Evolutionary conservation across 2,113 vertebrate genomes (phyloP), one percentile per base, ranked within the genome.

Genomic region (Micromys minutus): DNA sequence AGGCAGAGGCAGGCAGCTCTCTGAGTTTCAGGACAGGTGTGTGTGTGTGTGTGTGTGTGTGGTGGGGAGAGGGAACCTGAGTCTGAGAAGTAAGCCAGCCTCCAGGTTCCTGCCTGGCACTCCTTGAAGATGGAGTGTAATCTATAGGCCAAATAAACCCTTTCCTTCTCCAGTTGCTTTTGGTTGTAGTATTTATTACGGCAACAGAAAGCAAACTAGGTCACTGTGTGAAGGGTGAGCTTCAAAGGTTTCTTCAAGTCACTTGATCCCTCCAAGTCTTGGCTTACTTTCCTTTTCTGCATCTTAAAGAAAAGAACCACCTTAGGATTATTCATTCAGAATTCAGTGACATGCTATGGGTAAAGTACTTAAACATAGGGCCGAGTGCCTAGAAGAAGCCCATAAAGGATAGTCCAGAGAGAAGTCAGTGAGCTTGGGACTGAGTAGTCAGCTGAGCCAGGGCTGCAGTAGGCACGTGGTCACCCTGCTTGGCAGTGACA

Each of bases 401-500:
- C 21, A 0, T 55, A 47, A 80, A 80, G 63, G 6, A 74, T 65
- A 26, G 34, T 47, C 45, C 67, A 22, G 71, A 75, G 86, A n/a
- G 42, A n/a, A 93, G 36, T 13, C 26, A 57, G 16, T 55, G 45
- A 22, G 22, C 19, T 21, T 84, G 72, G 71, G 59, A 75, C 7
- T 39, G 65, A n/a, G 52, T 31, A 50, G 47, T 61, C 36, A 4
- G 0, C 5, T 39, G 31, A 39, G 31, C 1, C 22, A 57, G 39
- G 34, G 69, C 31, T 13, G 55, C 69, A 22, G 34, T 2, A 31
- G 71, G 17, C 8, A 3, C 17, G 22, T 0, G 0, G 24, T 42
- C 39, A 3, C 17, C 76, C 36, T 75, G 42, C 52, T 36, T 24
- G 34, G 13, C 17, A 67, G 74, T 50, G 50, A 17, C 2, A 6